These are phyloP conservation scores for Amyelois transitella DNA, from an alignment of 1,140 invertebrate genomes.

Conservation along the genomic window DNA sequence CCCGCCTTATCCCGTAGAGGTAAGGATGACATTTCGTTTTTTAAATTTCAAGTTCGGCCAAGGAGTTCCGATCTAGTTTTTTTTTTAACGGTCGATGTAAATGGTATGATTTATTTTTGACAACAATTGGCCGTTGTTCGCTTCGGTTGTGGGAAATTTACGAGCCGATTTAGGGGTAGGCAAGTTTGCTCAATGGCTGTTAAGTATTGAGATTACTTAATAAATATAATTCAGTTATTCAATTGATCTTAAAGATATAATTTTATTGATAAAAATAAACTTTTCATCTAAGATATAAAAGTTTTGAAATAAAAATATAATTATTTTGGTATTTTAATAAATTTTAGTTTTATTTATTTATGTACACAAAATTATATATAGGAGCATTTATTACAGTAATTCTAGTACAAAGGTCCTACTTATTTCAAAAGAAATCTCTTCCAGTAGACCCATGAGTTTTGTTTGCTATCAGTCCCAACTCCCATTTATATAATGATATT, in stretches of 20 bases:
- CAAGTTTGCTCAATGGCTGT: slow-evolving; percentile 15
- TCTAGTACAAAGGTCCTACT: no score
- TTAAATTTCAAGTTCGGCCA: slow-evolving; percentile 7
- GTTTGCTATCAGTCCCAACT: no score
- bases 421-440: no score
- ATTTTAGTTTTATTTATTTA: no score
- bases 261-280: no score
- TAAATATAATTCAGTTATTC: neutral
- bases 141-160: slow-evolving; percentile 63
- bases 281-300: no score
- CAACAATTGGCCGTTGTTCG: slow-evolving; percentile 45
- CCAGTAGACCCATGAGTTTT: no score
- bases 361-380: no score
- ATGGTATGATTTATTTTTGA: slow-evolving; percentile 65
- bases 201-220: neutral
- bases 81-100: slow-evolving; percentile 50
- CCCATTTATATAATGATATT: no score
- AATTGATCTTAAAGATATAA: neutral
- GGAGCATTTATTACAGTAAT: no score
- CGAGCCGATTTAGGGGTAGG: slow-evolving; percentile 47
- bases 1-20: neutral
- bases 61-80: slow-evolving; percentile 49
- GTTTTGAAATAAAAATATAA: no score
- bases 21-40: slow-evolving; percentile 1
- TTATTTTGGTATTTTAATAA: no score